These are phyloP conservation scores for Lutraria rhynchaena DNA, from an alignment of 1,140 invertebrate genomes.

Conservation along the genomic window DNA sequence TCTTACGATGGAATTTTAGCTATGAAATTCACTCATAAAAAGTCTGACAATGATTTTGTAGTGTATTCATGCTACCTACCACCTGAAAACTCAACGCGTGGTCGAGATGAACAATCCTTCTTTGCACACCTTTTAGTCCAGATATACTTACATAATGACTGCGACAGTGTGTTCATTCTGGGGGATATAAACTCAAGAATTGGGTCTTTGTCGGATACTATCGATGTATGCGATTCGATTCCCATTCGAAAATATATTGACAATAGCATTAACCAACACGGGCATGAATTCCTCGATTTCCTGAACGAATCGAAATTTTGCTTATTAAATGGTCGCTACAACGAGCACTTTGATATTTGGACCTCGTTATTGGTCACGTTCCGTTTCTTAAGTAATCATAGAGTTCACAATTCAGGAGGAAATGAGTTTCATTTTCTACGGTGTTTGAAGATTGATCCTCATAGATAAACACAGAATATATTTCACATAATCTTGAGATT, in stretches of 20 bases:
- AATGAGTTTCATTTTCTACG: too few relatives aligned
- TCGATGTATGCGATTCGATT: conserved; percentile 10
- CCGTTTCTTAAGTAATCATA: too few relatives aligned
- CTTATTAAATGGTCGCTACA: conserved; percentile 59
- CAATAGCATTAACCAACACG: conserved; percentile 51
- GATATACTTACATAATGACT: conserved; percentile 26
- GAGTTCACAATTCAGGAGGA: too few relatives aligned
- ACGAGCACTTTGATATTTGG: too few relatives aligned
- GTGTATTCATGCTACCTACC: conserved; percentile 57
- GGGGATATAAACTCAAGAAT: conserved; percentile 48
- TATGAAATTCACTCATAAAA: conserved; percentile 38
- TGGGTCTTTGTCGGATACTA: conserved; percentile 11
- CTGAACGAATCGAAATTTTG: conserved; percentile 56
- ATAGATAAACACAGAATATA: too few relatives aligned
- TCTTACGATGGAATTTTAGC: conserved; percentile 52
- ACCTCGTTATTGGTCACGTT: too few relatives aligned
- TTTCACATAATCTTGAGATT: too few relatives aligned
- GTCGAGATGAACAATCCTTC: conserved; percentile 45
- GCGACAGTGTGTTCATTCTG: conserved; percentile 28
- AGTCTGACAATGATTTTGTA: conserved; percentile 36
- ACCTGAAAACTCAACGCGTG: conserved; percentile 55
- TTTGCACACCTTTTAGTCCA: conserved; percentile 44
- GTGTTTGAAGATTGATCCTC: too few relatives aligned
- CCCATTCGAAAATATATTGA: conserved; percentile 27
- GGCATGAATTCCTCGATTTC: conserved; percentile 55